These are phyloP conservation scores for Rhynchomys soricoides DNA, from an alignment of 2,113 vertebrate genomes.

Conservation along the genomic window DNA sequence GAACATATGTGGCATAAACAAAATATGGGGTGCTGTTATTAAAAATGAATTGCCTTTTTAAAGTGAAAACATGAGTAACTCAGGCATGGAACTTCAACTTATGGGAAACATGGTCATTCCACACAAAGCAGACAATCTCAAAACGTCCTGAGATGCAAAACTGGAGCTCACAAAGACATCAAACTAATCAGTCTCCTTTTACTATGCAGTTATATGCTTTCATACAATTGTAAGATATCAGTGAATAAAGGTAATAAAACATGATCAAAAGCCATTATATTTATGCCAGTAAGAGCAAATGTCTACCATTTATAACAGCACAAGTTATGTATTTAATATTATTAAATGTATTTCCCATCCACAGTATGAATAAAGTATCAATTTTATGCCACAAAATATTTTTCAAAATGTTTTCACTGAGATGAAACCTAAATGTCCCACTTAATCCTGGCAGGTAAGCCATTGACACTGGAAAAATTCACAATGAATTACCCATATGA, in stretches of 20 bases:
- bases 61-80: slow-evolving; percentile 74
- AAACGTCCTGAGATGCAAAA: background rate
- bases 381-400: background rate
- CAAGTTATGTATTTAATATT: background rate
- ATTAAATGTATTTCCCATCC: background rate
- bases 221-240: background rate
- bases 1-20: slow-evolving; percentile 82
- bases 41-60: slow-evolving; percentile 75
- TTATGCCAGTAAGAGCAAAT: background rate
- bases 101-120: slow-evolving; percentile 60
- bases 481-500: background rate
- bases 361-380: background rate
- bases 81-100: slow-evolving; percentile 60
- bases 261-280: background rate
- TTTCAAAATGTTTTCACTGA: slow-evolving; percentile 24
- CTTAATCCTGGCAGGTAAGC: slow-evolving; percentile 9
- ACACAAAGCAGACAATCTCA: background rate
- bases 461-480: background rate
- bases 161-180: background rate
- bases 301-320: slow-evolving; percentile 9
- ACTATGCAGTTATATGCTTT: background rate
- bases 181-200: background rate
- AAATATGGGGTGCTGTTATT: slow-evolving; percentile 80
- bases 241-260: slow-evolving; percentile 30
- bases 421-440: background rate